phyloP scores from a whole-genome alignment of 2,797 vertebrate genomes.

The Pachyuromys duprasi region DNA sequence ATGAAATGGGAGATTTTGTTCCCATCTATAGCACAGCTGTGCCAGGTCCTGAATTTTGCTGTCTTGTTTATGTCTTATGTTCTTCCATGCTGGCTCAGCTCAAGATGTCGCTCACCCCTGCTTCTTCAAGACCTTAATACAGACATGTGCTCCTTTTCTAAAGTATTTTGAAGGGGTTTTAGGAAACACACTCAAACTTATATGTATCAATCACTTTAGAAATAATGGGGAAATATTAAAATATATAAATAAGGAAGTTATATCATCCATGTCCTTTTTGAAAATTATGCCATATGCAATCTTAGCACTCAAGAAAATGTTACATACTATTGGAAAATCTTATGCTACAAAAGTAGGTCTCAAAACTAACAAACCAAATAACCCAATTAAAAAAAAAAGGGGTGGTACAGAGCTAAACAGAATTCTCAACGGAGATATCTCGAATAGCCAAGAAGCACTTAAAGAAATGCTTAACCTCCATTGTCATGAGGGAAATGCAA shows the following conservation, averaged over 20 bases:
- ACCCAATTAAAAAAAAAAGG: too few species aligned
- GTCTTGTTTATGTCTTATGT: background rate
- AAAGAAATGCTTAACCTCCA: too few species aligned
- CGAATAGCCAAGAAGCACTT: too few species aligned
- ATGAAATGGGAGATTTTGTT: background rate
- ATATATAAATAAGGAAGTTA: background rate
- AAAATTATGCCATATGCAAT: slow-evolving; percentile 38
- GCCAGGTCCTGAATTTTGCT: background rate
- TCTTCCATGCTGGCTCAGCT: background rate
- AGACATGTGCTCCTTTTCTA: background rate
- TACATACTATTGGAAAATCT: background rate
- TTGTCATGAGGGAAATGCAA: too few species aligned
- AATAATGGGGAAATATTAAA: slow-evolving; percentile 1
- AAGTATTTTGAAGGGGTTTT: background rate
- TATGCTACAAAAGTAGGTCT: slow-evolving; percentile 21
- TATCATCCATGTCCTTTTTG: background rate
- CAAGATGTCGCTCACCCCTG: background rate
- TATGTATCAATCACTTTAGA: background rate
- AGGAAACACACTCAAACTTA: background rate
- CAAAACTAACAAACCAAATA: background rate
- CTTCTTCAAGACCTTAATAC: background rate
- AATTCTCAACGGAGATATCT: too few species aligned
- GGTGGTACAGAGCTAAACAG: too few species aligned
- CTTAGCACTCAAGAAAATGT: background rate
- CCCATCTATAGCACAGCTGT: background rate